Evolutionary conservation across 2,113 vertebrate species (phyloP), one percentile per base, ranked within the genome.

Genomic region (Candoia aspera): DNA sequence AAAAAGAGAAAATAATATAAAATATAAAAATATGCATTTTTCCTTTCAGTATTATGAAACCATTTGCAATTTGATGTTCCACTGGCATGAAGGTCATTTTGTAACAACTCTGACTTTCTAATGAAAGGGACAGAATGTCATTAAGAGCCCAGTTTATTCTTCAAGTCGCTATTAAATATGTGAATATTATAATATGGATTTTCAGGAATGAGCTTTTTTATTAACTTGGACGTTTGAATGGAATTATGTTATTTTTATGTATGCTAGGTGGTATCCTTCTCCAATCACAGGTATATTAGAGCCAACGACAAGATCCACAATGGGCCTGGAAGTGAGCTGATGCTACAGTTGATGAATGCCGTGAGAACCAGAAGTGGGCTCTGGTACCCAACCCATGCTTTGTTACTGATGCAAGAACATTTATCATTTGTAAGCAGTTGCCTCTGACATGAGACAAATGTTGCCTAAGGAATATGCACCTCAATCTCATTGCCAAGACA

Each of bases 21-120:
- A 86, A 53, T 68, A 68, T 26, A 19, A n/a, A n/a, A 21, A 62
- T 92, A 62, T n/a, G 42, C 68, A 86, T 86, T 92, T 90, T 85
- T 60, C 58, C 85, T 86, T 84, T 62, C n/a, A n/a, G 57, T 37
- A 57, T 57, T 91, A 58, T 84, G 17, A 93, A 91, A 46, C 49
- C 58, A 91, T 29, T 91, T 84, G 73, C 79, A 88, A 68, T 91
- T 88, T 85, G 46, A 91, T 88, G 90, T 42, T 88, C 88, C 84
- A 85, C 49, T 91, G 90, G 58, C 68, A 88, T 11, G 49, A 88
- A 88, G 58, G 73, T 88, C 53, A 85, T 84, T 84, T 91, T 88
- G 73, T 91, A 64, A 49, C 46, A 84, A 85, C 49, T 55, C 62
- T 64, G 57, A 84, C 58, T 88, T 90, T 90, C 55, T 90, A 68